Evolutionary conservation across 2,888 invertebrate genomes (phyloP), one percentile per base, ranked within the genome.

Genomic region (Dyspetes luteomarginatus): DNA sequence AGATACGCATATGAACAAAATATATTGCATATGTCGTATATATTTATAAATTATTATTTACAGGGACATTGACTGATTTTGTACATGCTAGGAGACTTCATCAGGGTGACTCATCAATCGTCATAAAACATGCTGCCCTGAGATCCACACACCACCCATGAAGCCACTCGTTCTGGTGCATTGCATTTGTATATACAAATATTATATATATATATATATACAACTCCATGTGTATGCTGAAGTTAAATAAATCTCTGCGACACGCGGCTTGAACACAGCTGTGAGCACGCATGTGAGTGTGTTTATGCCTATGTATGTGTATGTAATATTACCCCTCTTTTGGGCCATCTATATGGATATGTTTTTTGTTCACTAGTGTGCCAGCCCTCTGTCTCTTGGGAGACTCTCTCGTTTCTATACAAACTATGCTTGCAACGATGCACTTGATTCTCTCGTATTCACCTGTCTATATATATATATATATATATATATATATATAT

Each of bases 21-120:
- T n/a, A n/a, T n/a, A n/a, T n/a, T 50, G 30, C 17, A 17, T n/a
- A 4, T 41, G 9, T 45, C n/a, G n/a, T n/a, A n/a, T n/a, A n/a
- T n/a, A n/a, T n/a, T n/a, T n/a, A n/a, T n/a, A n/a, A n/a, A n/a
- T n/a, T n/a, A n/a, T n/a, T n/a, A n/a, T n/a, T n/a, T n/a, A n/a
- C n/a, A 17, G 17, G 17, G n/a, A 45, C 45, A 9, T 7, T 9
- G 26, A 62, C 9, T 9, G 17, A 7, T 28, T 65, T 19, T 50
- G 24, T 24, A 43, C 17, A 5, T 28, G 45, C 12, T 45, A 43
- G 26, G 26, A 30, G 50, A 65, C 50, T 58, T n/a, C 26, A 43
- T 62, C 19, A 43, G 22, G 50, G 41, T 62, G 50, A 78, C 36
- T 52, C 67, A 78, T 73, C 78, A 68, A 78, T 78, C 78, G 73